These are phyloP conservation scores for Andricus quercusramuli DNA, from an alignment of 2,888 invertebrate species.

Conservation along the genomic window DNA sequence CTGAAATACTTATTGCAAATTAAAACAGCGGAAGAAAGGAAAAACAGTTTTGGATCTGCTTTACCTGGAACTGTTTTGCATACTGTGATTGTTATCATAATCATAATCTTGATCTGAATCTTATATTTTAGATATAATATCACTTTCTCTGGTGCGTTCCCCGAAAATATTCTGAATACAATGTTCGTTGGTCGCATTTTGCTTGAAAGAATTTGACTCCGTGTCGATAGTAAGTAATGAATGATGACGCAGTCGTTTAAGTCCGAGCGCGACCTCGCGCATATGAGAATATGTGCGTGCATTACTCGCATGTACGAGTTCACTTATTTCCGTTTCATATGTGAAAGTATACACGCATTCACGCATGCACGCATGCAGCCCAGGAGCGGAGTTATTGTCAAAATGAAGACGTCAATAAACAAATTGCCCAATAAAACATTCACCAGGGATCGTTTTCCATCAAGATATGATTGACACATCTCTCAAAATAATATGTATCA, in stretches of 20 bases:
- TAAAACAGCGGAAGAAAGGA: no score
- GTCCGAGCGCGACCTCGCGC: conserved; percentile 52
- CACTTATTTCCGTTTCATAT: conserved; percentile 7
- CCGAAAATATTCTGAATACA: background rate
- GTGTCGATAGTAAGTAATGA: conserved; percentile 60
- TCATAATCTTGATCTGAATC: no score
- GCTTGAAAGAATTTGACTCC: conserved; percentile 47
- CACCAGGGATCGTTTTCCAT: no score
- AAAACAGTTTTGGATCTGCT: no score
- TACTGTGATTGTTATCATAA: no score
- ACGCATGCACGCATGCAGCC: conserved; percentile 20
- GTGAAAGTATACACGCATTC: conserved; percentile 39
- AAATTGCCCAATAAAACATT: background rate
- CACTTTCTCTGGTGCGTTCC: background rate
- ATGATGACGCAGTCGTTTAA: conserved; percentile 63
- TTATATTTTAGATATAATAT: no score
- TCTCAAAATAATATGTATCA: no score
- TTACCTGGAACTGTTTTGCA: no score
- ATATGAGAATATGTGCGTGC: conserved; percentile 52
- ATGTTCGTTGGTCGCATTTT: conserved; percentile 45
- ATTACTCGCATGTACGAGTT: conserved; percentile 47
- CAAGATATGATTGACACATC: no score
- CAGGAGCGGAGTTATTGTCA: conserved; percentile 31
- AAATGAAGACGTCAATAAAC: background rate
- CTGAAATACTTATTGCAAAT: no score